These are phyloP conservation scores for Dugesia japonica DNA, from an alignment of 2,888 invertebrate genomes.

Conservation along the genomic window DNA sequence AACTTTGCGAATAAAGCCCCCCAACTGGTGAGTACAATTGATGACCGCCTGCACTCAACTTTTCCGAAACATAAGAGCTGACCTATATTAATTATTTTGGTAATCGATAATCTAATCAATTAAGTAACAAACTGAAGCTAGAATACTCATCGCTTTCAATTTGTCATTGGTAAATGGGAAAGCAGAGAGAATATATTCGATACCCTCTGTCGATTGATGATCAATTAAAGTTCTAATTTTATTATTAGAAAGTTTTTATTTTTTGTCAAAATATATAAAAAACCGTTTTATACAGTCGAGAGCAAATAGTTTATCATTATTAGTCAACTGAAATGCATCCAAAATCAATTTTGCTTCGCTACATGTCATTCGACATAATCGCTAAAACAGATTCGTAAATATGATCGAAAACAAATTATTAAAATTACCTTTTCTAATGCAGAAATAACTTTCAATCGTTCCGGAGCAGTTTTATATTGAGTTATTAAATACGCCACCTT, in stretches of 20 bases:
- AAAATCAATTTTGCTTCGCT: constrained; percentile 44
- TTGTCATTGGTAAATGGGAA: constrained; percentile 46
- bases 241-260: background rate
- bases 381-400: no score
- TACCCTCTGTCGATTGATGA: constrained; percentile 42
- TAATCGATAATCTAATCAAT: background rate
- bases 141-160: constrained; percentile 40
- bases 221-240: constrained; percentile 41
- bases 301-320: constrained; percentile 44
- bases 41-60: constrained; percentile 45
- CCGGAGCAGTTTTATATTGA: constrained; percentile 39
- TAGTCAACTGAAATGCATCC: constrained; percentile 40
- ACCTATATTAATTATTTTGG: constrained; percentile 21
- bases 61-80: constrained; percentile 37
- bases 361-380: constrained; percentile 45
- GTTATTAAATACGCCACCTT: background rate
- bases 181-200: constrained; percentile 44
- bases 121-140: constrained; percentile 37
- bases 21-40: constrained; percentile 46
- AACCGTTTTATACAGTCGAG: constrained; percentile 46
- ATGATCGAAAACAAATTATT: no score
- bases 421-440: constrained; percentile 44
- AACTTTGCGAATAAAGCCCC: constrained; percentile 43
- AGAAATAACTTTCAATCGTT: constrained; percentile 43
- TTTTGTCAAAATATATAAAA: no score